Evolutionary conservation across 2,113 vertebrate genomes (phyloP).

Genomic region (Castor canadensis): DNA sequence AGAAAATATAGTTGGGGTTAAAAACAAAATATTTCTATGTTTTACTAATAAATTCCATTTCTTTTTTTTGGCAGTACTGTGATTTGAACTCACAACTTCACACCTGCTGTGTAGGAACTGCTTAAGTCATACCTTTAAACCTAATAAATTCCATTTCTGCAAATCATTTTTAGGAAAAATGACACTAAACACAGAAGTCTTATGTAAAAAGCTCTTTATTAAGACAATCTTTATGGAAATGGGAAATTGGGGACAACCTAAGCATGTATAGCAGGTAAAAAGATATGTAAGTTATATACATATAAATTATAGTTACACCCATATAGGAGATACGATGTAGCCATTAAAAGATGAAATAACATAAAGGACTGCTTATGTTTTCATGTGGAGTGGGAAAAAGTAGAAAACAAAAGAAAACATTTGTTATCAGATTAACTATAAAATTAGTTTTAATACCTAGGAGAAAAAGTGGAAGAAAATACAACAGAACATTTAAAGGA

Average conservation of each 20-base stretch:
- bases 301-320: background rate
- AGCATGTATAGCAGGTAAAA: background rate
- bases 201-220: background rate
- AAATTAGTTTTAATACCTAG: background rate
- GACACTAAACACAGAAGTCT: background rate
- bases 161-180: conserved; percentile 24
- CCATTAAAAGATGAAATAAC: background rate
- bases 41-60: conserved; percentile 34
- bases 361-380: background rate
- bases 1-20: conserved; percentile 5
- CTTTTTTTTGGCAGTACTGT: too few species aligned
- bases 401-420: background rate
- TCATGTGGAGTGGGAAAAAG: background rate
- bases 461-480: background rate
- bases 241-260: background rate
- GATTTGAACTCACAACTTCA: too few species aligned
- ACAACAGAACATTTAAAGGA: background rate
- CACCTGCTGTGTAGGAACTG: too few species aligned
- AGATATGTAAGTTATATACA: background rate
- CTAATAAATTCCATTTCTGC: conserved; percentile 16
- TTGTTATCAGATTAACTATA: background rate
- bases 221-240: background rate
- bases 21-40: background rate
- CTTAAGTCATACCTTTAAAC: too few species aligned
- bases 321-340: background rate